Evolutionary conservation across 2,113 vertebrate species (phyloP).

Genomic region (Ctenomys sociabilis): DNA sequence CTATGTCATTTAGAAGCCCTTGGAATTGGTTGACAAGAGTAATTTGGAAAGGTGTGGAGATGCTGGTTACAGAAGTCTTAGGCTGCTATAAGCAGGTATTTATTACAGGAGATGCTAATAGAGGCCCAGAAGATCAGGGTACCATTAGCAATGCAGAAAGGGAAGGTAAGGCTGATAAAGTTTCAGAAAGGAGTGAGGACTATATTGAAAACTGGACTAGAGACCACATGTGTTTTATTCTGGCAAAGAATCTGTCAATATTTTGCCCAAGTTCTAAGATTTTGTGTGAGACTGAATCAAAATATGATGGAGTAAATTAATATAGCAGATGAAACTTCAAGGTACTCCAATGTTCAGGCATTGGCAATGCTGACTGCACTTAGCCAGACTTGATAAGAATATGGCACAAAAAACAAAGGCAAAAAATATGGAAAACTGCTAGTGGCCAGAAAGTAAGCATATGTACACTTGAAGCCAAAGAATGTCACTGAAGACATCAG

Average conservation of each 20-base stretch:
- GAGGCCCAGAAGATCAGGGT: neutral
- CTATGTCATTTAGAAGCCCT: neutral
- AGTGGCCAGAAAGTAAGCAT: neutral
- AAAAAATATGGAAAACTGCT: neutral
- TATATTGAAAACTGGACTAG: neutral
- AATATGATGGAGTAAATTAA: neutral
- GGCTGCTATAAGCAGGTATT: neutral
- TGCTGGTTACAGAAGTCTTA: neutral
- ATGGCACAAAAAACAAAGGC: neutral
- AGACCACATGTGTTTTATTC: neutral
- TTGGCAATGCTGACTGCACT: neutral
- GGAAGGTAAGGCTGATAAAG: neutral
- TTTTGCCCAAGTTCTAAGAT: neutral
- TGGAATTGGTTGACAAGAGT: neutral
- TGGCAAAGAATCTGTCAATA: neutral
- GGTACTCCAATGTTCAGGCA: neutral
- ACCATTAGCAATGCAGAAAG: neutral
- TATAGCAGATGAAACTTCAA: neutral
- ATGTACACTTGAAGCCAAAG: neutral
- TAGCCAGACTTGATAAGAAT: neutral
- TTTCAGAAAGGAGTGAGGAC: neutral
- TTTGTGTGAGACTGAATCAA: neutral
- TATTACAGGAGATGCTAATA: neutral
- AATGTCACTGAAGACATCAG: neutral
- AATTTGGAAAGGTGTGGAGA: neutral